phyloP scores from a whole-genome alignment of 2,888 invertebrate genomes.

The Myopa tessellatipennis region DNA sequence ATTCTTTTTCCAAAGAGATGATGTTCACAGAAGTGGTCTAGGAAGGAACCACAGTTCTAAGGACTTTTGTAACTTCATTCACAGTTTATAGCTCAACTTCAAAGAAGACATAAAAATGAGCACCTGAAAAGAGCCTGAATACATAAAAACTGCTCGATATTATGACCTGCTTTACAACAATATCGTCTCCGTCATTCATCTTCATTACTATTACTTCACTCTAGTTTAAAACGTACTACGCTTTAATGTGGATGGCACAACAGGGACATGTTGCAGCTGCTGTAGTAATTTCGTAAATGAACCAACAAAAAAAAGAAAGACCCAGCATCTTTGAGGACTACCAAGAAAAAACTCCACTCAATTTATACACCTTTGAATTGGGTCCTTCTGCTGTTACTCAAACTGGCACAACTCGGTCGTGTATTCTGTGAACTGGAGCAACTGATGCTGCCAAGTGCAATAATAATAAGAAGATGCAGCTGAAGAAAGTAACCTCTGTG shows the following conservation, averaged over 20 bases:
- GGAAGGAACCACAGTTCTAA: too few relatives aligned
- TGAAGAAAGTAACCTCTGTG: background rate
- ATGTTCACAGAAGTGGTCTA: too few relatives aligned
- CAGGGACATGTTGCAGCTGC: background rate
- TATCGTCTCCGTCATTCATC: too few relatives aligned
- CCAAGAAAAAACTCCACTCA: background rate
- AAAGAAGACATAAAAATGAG: too few relatives aligned
- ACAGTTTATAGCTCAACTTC: too few relatives aligned
- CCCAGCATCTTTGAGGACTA: background rate
- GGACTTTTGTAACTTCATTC: too few relatives aligned
- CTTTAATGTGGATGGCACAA: conserved; percentile 8
- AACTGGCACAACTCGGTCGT: conserved; percentile 15
- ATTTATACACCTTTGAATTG: background rate
- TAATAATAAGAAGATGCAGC: background rate
- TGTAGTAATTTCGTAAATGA: background rate
- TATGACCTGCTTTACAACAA: too few relatives aligned
- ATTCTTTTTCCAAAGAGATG: too few relatives aligned
- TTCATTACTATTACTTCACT: too few relatives aligned
- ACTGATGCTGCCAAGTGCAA: conserved; percentile 18
- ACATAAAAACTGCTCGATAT: too few relatives aligned
- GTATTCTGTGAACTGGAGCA: background rate
- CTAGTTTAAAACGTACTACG: background rate
- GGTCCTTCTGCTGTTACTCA: background rate
- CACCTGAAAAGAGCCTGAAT: too few relatives aligned
- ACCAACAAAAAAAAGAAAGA: too few relatives aligned